Conservation (phyloP, 2,888 invertebrate species). For the Mamestra brassicae region DNA sequence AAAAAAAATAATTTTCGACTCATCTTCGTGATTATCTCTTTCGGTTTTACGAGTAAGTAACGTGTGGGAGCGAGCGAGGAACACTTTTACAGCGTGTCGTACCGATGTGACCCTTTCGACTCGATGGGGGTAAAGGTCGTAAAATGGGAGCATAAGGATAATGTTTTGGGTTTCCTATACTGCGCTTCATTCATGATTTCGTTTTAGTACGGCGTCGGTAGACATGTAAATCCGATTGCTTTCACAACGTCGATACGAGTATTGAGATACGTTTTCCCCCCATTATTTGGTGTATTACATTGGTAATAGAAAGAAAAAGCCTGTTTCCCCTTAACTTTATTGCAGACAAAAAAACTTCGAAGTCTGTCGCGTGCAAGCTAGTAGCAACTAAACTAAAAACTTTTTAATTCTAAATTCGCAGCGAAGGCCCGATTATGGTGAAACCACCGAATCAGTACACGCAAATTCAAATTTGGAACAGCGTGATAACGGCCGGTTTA, state of each 20-base stretch:
- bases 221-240: constrained; percentile 90
- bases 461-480: constrained; percentile 84
- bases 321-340: constrained; percentile 45
- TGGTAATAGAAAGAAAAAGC: constrained; percentile 80
- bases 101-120: constrained; percentile 89
- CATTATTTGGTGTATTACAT: constrained; percentile 87
- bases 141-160: constrained; percentile 91
- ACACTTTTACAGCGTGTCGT: constrained; percentile 87
- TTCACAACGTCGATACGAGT: constrained; percentile 85
- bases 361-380: constrained; percentile 40
- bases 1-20: constrained; percentile 91
- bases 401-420: constrained; percentile 67
- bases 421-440: constrained; percentile 65
- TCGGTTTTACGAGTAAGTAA: constrained; percentile 81
- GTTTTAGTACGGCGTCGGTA: constrained; percentile 88
- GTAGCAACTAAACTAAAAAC: constrained; percentile 37
- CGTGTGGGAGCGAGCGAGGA: constrained; percentile 81
- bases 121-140: constrained; percentile 91
- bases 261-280: constrained; percentile 79
- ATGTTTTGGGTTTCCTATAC: constrained; percentile 90
- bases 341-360: constrained; percentile 34
- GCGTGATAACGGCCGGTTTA: constrained; percentile 84
- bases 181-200: constrained; percentile 91
- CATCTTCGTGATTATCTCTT: constrained; percentile 90
- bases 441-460: constrained; percentile 69